Conservation (phyloP, 2,113 vertebrate species). For the Clupea harengus region DNA sequence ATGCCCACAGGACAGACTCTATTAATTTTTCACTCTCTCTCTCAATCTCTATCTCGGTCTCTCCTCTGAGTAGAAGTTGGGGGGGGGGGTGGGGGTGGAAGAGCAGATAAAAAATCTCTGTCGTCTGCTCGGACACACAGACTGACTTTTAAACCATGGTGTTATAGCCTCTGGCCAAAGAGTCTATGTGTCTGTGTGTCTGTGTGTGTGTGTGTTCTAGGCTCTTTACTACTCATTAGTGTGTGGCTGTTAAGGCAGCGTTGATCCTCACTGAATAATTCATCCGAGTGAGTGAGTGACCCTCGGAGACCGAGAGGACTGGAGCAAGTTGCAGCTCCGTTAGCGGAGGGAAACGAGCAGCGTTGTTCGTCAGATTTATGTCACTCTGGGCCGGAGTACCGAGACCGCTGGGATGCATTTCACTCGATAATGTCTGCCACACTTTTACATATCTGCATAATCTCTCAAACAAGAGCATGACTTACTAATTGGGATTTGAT, state of each 20-base stretch:
- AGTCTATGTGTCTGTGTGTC: neutral
- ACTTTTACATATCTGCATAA: constrained; percentile 59
- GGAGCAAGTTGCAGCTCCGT: neutral
- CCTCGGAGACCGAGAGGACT: constrained; percentile 25
- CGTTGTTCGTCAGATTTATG: constrained; percentile 56
- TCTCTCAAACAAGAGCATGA: constrained; percentile 58
- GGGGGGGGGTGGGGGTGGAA: neutral
- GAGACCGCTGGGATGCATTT: constrained; percentile 51
- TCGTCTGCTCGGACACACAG: constrained; percentile 32
- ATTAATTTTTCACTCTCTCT: constrained; percentile 43
- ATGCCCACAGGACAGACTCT: constrained; percentile 45
- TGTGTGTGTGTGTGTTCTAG: neutral
- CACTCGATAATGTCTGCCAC: constrained; percentile 50
- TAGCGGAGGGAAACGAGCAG: constrained; percentile 17
- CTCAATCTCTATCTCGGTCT: neutral
- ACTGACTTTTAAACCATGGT: constrained; percentile 44
- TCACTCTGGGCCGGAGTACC: constrained; percentile 47
- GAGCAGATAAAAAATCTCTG: neutral
- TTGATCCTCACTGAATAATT: constrained; percentile 47
- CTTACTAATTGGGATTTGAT: constrained; percentile 53
- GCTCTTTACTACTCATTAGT: constrained; percentile 41
- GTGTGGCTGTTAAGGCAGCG: constrained; percentile 33
- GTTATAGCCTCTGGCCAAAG: neutral
- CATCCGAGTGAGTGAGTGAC: constrained; percentile 38
- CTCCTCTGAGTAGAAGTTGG: neutral